These are phyloP conservation scores for Ichneumon xanthorius DNA, from an alignment of 2,888 invertebrate genomes.

Conservation along the genomic window DNA sequence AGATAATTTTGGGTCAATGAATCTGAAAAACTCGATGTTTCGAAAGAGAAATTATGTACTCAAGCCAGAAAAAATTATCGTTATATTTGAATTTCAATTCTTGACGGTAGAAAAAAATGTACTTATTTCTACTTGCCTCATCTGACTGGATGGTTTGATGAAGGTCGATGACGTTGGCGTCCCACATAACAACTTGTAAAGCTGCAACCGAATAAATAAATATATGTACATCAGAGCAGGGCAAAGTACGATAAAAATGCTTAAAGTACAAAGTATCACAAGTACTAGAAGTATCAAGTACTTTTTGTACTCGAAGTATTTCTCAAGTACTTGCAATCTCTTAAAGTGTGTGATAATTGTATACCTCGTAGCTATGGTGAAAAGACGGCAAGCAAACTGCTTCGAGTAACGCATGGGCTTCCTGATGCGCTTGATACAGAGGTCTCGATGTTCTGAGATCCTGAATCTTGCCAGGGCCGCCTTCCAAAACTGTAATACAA, in stretches of 20 bases:
- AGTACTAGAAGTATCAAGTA: no score
- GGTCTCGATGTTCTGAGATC: conserved; percentile 92
- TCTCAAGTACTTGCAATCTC: not conserved
- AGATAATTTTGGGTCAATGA: not conserved
- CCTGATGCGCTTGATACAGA: conserved; percentile 92
- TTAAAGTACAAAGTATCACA: no score
- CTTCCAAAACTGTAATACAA: conserved; percentile 86
- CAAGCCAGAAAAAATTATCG: not conserved
- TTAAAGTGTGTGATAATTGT: conserved; percentile 58
- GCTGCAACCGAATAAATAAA: conserved; percentile 85
- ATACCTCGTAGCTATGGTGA: conserved; percentile 93
- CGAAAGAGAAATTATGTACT: not conserved
- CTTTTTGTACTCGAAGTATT: no score
- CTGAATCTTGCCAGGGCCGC: conserved; percentile 88
- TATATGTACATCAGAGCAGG: not conserved
- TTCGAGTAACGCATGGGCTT: conserved; percentile 91
- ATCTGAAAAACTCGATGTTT: not conserved
- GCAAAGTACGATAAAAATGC: no score
- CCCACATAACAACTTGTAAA: conserved; percentile 90
- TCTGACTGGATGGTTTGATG: conserved; percentile 85
- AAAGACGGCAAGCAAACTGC: conserved; percentile 91
- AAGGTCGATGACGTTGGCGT: conserved; percentile 87
- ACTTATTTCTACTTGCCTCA: conserved; percentile 85
- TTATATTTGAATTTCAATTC: not conserved
- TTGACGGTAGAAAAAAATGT: not conserved